Evolutionary conservation across 2,797 vertebrate genomes (phyloP).

Genomic region (Spheniscus humboldti): DNA sequence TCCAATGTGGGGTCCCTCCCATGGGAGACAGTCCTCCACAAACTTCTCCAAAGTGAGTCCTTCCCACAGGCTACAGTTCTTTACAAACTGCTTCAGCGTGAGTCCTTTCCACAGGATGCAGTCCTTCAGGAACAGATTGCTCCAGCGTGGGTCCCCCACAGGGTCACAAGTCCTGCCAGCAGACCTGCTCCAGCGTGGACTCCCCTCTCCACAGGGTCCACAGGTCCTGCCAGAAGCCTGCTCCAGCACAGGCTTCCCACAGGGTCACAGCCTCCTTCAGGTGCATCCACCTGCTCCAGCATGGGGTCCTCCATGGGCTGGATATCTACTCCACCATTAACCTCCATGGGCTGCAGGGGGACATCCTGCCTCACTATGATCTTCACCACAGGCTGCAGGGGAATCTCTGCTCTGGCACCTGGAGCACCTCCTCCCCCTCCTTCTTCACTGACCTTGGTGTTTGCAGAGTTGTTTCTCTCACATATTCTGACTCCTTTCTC

Average conservation of each 20-base stretch:
- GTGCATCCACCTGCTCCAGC: not conserved
- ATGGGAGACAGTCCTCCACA: too few species aligned
- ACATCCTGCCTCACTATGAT: too few species aligned
- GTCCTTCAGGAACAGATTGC: too few species aligned
- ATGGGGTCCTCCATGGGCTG: not conserved
- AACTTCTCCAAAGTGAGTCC: too few species aligned
- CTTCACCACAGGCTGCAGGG: not conserved
- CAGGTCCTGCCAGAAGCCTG: not conserved
- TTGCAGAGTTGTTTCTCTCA: too few species aligned
- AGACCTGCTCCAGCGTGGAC: not conserved
- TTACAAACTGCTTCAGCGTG: not conserved
- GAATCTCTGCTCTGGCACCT: not conserved
- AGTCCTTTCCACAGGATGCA: too few species aligned
- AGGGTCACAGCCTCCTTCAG: not conserved
- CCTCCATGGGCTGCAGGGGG: not conserved
- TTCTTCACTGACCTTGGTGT: not conserved
- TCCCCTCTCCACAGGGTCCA: not conserved
- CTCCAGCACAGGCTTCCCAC: not conserved
- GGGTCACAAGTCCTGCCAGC: not conserved
- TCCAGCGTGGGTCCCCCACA: too few species aligned
- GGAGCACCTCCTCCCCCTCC: not conserved
- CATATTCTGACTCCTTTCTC: not conserved
- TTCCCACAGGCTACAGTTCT: not conserved
- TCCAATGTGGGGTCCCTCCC: not conserved
- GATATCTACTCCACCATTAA: not conserved